phyloP scores from a whole-genome alignment of 2,113 vertebrate genomes.

The Electrona antarctica region DNA sequence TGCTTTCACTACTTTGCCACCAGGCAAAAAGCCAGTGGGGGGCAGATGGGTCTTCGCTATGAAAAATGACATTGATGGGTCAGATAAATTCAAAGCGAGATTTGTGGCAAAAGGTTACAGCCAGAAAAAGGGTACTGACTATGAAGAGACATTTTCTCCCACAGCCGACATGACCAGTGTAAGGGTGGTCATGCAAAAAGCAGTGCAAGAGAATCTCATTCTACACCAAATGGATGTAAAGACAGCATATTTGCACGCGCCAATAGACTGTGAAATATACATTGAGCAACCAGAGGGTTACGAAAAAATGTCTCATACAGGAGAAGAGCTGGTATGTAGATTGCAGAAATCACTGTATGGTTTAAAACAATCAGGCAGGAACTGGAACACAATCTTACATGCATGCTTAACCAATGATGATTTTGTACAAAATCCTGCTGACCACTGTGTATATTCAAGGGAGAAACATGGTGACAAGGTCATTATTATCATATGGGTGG shows the following conservation, averaged over 20 bases:
- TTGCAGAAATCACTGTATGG: slow-evolving; percentile 9
- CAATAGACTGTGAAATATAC: slow-evolving; percentile 24
- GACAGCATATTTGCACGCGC: slow-evolving; percentile 33
- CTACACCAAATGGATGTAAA: slow-evolving; percentile 44
- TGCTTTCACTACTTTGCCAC: slow-evolving; percentile 1
- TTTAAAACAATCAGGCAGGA: slow-evolving; percentile 30
- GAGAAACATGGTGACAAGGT: background rate
- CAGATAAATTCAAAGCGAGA: slow-evolving; percentile 22
- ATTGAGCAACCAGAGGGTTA: slow-evolving; percentile 28
- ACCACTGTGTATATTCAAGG: slow-evolving; percentile 18
- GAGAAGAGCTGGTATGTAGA: slow-evolving; percentile 19
- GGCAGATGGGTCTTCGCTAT: slow-evolving; percentile 15
- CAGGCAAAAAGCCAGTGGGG: slow-evolving; percentile 21
- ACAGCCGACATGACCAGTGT: slow-evolving; percentile 31
- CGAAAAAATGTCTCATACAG: slow-evolving; percentile 9
- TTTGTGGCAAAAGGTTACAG: slow-evolving; percentile 31
- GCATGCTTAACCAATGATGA: slow-evolving; percentile 14
- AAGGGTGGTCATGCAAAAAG: slow-evolving; percentile 13
- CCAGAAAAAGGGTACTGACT: slow-evolving; percentile 20
- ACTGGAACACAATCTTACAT: slow-evolving; percentile 40
- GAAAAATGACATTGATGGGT: background rate
- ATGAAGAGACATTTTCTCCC: slow-evolving; percentile 24
- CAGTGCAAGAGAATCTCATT: slow-evolving; percentile 19
- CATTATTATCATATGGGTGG: too few species aligned
- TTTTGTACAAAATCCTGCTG: slow-evolving; percentile 7